Evolutionary conservation across 2,888 invertebrate genomes (phyloP), one percentile per base, ranked within the genome.

Genomic region (Ramazzottius varieornatus): DNA sequence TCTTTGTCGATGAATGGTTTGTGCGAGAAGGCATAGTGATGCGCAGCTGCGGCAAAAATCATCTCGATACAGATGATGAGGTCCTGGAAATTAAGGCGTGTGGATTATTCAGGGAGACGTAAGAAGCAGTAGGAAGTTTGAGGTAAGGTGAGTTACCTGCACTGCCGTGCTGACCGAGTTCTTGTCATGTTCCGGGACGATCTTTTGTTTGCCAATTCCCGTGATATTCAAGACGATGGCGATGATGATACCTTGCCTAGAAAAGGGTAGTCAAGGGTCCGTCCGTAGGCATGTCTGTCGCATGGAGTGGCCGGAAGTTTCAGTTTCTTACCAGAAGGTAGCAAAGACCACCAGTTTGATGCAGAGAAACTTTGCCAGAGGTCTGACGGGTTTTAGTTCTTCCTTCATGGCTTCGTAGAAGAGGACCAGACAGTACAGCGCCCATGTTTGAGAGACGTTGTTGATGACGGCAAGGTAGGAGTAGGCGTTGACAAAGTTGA

Each of bases 261-360:
- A 40, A 40, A 13, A 40, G 8, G n/a, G n/a, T n/a, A n/a, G n/a
- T n/a, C n/a, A n/a, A n/a, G n/a, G n/a, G n/a, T n/a, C n/a, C n/a
- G n/a, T n/a, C n/a, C n/a, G n/a, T n/a, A n/a, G n/a, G n/a, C n/a
- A n/a, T n/a, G n/a, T n/a, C n/a, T n/a, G n/a, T n/a, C n/a, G n/a
- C n/a, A n/a, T n/a, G n/a, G n/a, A n/a, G n/a, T n/a, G n/a, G n/a
- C n/a, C n/a, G n/a, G n/a, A n/a, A n/a, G n/a, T n/a, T n/a, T 54
- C 8, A 46, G 32, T 29, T 63, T 72, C 89, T 86, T 82, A 93
- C 93, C 93, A 93, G 78, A 94, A 94, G 64, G 93, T 93, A 75
- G 93, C 89, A 80, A 94, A 94, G 32, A 94, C 91, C 65, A 94
- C 93, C 70, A 91, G 89, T 79, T 94, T 94, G 71, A 94, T 92